Conservation (phyloP, 2,797 vertebrate species). For the Myiothlypis coronata region DNA sequence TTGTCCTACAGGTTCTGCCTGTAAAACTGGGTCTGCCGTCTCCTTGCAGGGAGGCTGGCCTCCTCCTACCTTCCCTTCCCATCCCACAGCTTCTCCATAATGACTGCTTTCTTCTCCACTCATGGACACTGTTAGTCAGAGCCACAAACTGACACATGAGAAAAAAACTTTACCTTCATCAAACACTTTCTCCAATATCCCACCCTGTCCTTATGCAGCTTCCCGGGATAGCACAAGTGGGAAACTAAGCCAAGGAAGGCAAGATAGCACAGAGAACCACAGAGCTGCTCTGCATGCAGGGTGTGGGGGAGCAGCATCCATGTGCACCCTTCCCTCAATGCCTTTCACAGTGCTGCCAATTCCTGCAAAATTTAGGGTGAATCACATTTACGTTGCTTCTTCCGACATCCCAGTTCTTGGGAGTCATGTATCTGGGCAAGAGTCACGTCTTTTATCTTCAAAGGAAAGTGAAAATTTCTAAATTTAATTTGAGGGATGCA, state of each 20-base stretch:
- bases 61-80: neutral
- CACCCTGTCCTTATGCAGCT: neutral
- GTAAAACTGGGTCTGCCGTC: constrained; percentile 1
- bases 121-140: constrained; percentile 1
- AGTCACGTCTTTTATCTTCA: neutral
- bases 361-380: neutral
- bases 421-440: neutral
- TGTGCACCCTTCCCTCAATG: neutral
- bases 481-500: neutral
- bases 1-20: constrained; percentile 47
- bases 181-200: neutral
- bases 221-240: neutral
- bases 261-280: neutral
- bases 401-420: neutral
- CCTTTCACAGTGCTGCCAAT: neutral
- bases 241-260: neutral
- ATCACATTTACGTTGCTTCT: neutral
- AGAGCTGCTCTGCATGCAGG: accelerated
- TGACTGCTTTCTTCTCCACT: constrained; percentile 9
- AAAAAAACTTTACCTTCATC: neutral
- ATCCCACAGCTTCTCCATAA: neutral
- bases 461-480: neutral
- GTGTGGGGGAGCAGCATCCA: neutral
- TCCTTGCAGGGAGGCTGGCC: neutral
- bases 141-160: neutral